Evolutionary conservation across 2,888 invertebrate genomes (phyloP), one percentile per base, ranked within the genome.

Genomic region (Blastobasis adustella): DNA sequence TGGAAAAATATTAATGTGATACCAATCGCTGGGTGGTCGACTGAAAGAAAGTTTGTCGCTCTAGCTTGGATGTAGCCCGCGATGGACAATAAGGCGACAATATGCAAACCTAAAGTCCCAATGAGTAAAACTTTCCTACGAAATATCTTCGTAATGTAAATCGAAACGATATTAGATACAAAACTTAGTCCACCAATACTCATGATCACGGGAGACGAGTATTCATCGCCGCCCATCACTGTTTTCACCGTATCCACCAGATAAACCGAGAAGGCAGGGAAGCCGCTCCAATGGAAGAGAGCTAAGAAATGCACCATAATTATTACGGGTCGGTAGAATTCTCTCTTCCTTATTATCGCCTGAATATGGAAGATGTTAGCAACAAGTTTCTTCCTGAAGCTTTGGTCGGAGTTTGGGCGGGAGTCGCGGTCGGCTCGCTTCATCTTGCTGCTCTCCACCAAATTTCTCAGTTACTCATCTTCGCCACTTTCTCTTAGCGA

Each of bases 271-370:
- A 79, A 50, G 4, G 75, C 67, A 42, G 72, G 75, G 6, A 72
- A 73, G 4, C 79, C 79, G 7, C 72, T 67, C 73, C 74, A 79
- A 47, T 77, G 76, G 0, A 92, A 91, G 66, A 91, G 90, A 0
- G 90, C 87, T 59, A 93, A 93, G 49, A 93, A 79, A 1, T 90
- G 80, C 51, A 91, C 84, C 76, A 93, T 89, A 47, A 92, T 90
- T 0, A 80, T 67, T 5, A 92, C 82, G 0, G 92, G 92, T 62
- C 90, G 91, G 52, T 89, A 80, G 65, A 93, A 93, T 62, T 90
- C 89, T 0, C 89, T 89, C 42, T 85, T 86, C 43, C 67, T 74
- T 0, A 79, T 63, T 1, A 83, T 81, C 4, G 61, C 61, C 6
- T 58, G 65, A 0, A 86, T 60, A 53, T 81, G 78, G 51, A 65